Conservation (phyloP, 2,797 vertebrate species). For the Peromyscus melanophrys region DNA sequence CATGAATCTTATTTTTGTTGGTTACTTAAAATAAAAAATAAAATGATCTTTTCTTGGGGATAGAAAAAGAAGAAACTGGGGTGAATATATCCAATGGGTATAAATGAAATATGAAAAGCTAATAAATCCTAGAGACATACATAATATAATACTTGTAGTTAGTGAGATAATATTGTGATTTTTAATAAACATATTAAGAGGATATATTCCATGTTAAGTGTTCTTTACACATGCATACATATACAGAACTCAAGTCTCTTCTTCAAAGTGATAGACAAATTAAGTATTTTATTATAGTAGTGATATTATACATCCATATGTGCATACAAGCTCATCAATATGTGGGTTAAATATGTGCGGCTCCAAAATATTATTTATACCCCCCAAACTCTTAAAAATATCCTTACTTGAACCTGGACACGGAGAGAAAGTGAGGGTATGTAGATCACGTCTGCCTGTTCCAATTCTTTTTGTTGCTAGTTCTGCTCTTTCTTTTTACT, state of each 20-base stretch:
- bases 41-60: background rate
- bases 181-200: background rate
- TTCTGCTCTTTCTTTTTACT: background rate
- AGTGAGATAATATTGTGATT: background rate
- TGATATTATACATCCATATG: background rate
- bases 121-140: background rate
- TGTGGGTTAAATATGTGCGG: background rate
- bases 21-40: background rate
- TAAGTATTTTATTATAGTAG: background rate
- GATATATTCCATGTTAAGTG: background rate
- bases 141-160: background rate
- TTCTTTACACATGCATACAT: background rate
- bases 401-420: background rate
- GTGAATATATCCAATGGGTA: background rate
- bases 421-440: background rate
- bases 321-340: background rate
- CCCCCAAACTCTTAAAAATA: background rate
- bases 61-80: background rate
- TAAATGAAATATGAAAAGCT: background rate
- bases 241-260: background rate
- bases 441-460: background rate
- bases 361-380: background rate
- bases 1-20: background rate
- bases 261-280: background rate
- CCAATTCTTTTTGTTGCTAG: background rate